Conservation (phyloP, 2,888 invertebrate genomes). For the Papilio protenor region DNA sequence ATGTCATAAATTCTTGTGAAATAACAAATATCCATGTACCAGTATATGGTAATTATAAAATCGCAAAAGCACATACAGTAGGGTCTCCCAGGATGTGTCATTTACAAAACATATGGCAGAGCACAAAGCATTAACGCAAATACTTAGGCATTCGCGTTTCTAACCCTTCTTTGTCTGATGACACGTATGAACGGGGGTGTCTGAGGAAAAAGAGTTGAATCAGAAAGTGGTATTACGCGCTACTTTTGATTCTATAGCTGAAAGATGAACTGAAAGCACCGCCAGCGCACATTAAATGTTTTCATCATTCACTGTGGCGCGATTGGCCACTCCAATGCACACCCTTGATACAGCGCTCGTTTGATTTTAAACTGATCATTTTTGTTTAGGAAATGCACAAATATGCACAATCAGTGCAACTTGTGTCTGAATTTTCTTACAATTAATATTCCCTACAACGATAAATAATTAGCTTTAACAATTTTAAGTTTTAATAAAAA, state of each 20-base stretch:
- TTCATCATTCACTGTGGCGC: slow-evolving; percentile 17
- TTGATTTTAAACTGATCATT: not conserved
- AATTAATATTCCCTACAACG: not conserved
- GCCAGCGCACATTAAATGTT: slow-evolving; percentile 26
- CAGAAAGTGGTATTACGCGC: slow-evolving; percentile 41
- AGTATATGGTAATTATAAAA: slow-evolving; percentile 28
- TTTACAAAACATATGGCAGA: slow-evolving; percentile 41
- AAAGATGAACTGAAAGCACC: slow-evolving; percentile 30
- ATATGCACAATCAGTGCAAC: not conserved
- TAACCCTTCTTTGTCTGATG: slow-evolving; percentile 43
- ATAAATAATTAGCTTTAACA: not conserved
- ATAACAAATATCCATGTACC: not conserved
- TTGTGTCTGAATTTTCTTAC: not conserved
- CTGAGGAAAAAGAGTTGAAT: slow-evolving; percentile 43
- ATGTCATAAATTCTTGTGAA: not conserved
- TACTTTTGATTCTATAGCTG: slow-evolving; percentile 39
- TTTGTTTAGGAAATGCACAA: not conserved
- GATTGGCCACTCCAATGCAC: slow-evolving; percentile 26
- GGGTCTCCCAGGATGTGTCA: slow-evolving; percentile 31
- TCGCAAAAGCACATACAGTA: slow-evolving; percentile 25
- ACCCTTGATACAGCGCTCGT: slow-evolving; percentile 1
- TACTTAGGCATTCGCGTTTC: slow-evolving; percentile 42
- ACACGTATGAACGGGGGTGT: slow-evolving; percentile 41
- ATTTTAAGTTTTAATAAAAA: not conserved
- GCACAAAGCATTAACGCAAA: slow-evolving; percentile 44